phyloP scores from a whole-genome alignment of 2,888 invertebrate species.

The Eretmocerus hayati region DNA sequence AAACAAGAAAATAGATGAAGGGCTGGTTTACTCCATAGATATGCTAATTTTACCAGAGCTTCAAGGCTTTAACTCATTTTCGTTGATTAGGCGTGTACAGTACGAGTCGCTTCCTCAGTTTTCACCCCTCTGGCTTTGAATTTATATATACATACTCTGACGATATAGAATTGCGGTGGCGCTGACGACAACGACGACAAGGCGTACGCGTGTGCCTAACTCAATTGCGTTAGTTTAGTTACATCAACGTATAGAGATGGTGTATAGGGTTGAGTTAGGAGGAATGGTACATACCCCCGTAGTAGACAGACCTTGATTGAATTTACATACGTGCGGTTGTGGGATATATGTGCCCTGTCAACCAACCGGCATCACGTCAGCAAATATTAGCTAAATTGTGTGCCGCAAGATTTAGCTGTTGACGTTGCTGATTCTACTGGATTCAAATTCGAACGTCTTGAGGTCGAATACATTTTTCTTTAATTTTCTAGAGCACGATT shows the following conservation, averaged over 20 bases:
- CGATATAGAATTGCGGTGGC: conserved; percentile 36
- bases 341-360: not conserved
- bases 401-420: no score
- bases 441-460: no score
- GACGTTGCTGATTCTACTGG: no score
- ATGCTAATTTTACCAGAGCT: not conserved
- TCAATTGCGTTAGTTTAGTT: conserved; percentile 48
- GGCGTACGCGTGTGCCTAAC: conserved; percentile 33
- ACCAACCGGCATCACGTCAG: no score
- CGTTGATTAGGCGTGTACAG: conserved; percentile 14
- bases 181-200: no score
- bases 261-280: conserved; percentile 38
- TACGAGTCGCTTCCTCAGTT: not conserved
- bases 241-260: conserved; percentile 33
- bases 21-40: not conserved
- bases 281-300: no score
- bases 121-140: conserved; percentile 32
- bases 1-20: no score
- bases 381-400: conserved; percentile 27
- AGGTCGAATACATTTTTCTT: no score
- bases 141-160: no score
- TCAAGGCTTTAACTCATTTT: conserved; percentile 21
- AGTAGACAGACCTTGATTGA: no score
- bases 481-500: no score
- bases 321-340: conserved; percentile 43